Evolutionary conservation across 1,140 invertebrate species (phyloP).

Genomic region (Bradysia coprophila): DNA sequence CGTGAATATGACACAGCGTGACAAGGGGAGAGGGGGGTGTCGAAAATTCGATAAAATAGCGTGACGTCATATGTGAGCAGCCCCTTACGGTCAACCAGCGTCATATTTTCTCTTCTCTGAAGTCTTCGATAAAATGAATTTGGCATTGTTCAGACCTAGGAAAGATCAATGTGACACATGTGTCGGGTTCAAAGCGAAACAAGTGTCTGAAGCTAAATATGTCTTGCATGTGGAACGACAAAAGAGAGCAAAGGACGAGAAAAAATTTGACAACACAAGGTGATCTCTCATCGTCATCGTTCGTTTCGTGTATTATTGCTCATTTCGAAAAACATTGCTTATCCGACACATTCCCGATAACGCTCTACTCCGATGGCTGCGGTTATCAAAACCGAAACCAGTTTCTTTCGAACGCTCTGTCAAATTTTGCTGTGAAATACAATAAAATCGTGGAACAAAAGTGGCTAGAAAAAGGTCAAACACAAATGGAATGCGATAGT

Average conservation of each 20-base stretch:
- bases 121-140: slow-evolving; percentile 9
- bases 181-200: slow-evolving; percentile 7
- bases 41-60: no score
- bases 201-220: slow-evolving; percentile 7
- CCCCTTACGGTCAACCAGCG: not conserved
- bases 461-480: slow-evolving; percentile 20
- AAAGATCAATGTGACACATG: slow-evolving; percentile 14
- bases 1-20: no score
- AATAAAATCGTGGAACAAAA: slow-evolving; percentile 16
- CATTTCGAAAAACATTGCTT: slow-evolving; percentile 9
- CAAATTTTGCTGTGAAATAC: slow-evolving; percentile 8
- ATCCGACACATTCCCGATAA: slow-evolving; percentile 2
- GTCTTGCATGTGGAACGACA: slow-evolving; percentile 9
- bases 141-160: slow-evolving; percentile 8
- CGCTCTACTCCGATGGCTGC: slow-evolving; percentile 9
- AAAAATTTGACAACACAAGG: no score
- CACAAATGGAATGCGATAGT: slow-evolving; percentile 19
- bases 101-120: slow-evolving; percentile 4
- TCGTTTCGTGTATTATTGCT: slow-evolving; percentile 16
- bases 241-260: slow-evolving; percentile 7
- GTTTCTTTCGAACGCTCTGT: slow-evolving; percentile 14
- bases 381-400: slow-evolving; percentile 10
- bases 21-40: no score
- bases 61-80: no score
- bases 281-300: slow-evolving; percentile 21